Evolutionary conservation across 2,797 vertebrate genomes (phyloP).

Genomic region (Scyliorhinus canicula): DNA sequence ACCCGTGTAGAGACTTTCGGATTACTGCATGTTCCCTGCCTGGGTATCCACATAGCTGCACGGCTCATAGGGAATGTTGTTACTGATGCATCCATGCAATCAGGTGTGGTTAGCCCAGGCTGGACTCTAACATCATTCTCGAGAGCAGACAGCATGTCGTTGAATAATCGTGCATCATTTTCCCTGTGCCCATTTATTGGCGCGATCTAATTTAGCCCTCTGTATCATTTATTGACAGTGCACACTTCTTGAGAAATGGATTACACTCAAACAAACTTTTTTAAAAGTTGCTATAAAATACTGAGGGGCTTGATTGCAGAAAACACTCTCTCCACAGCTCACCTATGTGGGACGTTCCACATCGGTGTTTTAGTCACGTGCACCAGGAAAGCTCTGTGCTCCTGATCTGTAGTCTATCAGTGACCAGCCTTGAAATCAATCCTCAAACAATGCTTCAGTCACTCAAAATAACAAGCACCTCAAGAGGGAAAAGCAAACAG

Average conservation of each 20-base stretch:
- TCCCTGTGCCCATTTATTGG: too few species aligned
- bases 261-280: background rate
- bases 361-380: background rate
- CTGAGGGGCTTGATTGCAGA: background rate
- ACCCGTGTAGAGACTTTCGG: too few species aligned
- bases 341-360: background rate
- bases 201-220: too few species aligned
- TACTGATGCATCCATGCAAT: too few species aligned
- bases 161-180: too few species aligned
- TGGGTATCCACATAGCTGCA: too few species aligned
- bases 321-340: background rate
- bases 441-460: background rate
- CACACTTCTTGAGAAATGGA: background rate
- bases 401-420: background rate
- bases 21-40: too few species aligned
- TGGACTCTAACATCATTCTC: too few species aligned
- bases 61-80: too few species aligned
- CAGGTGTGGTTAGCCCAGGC: too few species aligned
- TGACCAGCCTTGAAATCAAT: background rate
- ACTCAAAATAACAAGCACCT: background rate
- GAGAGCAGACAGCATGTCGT: too few species aligned
- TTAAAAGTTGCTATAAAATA: background rate
- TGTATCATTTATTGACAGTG: background rate
- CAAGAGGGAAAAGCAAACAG: background rate
- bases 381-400: background rate